phyloP scores from a whole-genome alignment of 2,888 invertebrate genomes.

The Melipona beecheii region DNA sequence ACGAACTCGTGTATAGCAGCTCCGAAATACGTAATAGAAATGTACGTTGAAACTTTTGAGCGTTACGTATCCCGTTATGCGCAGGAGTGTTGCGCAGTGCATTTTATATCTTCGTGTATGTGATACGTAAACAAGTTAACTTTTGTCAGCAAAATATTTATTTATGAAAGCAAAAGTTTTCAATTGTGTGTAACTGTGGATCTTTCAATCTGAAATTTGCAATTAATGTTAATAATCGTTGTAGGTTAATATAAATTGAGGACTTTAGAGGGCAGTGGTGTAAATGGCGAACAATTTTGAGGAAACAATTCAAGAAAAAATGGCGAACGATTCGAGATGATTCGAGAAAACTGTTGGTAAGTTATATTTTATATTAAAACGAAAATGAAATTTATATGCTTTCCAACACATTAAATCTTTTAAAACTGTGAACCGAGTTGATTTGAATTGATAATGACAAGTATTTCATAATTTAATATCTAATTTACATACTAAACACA shows the following conservation, averaged over 20 bases:
- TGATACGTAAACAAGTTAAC: background rate
- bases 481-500: too few relatives aligned
- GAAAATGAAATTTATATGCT: too few relatives aligned
- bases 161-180: background rate
- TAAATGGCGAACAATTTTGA: too few relatives aligned
- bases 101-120: background rate
- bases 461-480: too few relatives aligned
- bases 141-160: background rate
- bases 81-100: background rate
- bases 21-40: background rate
- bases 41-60: background rate
- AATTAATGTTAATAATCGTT: background rate
- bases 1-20: background rate
- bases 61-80: background rate
- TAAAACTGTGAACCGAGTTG: too few relatives aligned
- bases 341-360: background rate
- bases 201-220: background rate
- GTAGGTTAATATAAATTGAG: background rate
- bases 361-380: background rate
- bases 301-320: too few relatives aligned
- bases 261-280: too few relatives aligned
- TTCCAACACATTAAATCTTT: too few relatives aligned
- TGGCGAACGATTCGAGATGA: too few relatives aligned
- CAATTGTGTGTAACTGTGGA: fast-evolving
- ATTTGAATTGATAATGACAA: too few relatives aligned